Base-by-base conservation (phyloP, 2,888 invertebrate species). In the Octonoba sinensis region DNA sequence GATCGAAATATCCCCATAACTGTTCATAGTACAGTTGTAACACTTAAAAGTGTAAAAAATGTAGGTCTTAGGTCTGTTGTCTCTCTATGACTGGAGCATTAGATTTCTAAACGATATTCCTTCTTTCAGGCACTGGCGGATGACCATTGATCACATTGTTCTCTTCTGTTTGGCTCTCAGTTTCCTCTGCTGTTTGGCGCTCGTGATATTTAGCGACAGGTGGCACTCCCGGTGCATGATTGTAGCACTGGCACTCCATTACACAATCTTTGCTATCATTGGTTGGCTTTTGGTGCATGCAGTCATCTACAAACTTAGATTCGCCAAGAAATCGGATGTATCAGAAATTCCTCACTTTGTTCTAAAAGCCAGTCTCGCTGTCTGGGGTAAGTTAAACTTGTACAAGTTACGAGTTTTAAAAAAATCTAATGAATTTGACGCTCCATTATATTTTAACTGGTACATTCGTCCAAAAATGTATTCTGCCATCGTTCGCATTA, bases 311-410 rank as follows among this genome's bases (percentile, higher is more conserved):
- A 20, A 51, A 24, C 20, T 81, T 36, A n/a, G 81, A 20, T 81
- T 81, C n/a, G 81, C 74, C 15, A 81, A 70, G 47, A 81, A 74
- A 36, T 70, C 73, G 20, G 81, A 81, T 27, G 60, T 81, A 12
- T 46, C 36, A 6, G 81, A 81, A 57, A 60, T 81, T 12, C 74
- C 81, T 1, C 49, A 74, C 15, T 81, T 81, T 51, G n/a, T 64
- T 3, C 3, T 62, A 13, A 81, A 74, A 22, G n/a, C 81, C n/a
- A 57, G 47, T 4, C 6, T 70, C 3, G 27, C 36, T n/a, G 46
- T 60, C 24, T 81, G 81, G 81, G 62, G 81, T 81, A 74, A 67
- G 44, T n/a, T 27, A 4, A n/a, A 16, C 16, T 57, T 57, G 3
- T 18, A 2, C n/a, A 57, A 11, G 4, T 36, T 8, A 27, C 27